These are phyloP conservation scores for Oncorhynchus masou DNA, from an alignment of 2,113 vertebrate species.

Conservation along the genomic window DNA sequence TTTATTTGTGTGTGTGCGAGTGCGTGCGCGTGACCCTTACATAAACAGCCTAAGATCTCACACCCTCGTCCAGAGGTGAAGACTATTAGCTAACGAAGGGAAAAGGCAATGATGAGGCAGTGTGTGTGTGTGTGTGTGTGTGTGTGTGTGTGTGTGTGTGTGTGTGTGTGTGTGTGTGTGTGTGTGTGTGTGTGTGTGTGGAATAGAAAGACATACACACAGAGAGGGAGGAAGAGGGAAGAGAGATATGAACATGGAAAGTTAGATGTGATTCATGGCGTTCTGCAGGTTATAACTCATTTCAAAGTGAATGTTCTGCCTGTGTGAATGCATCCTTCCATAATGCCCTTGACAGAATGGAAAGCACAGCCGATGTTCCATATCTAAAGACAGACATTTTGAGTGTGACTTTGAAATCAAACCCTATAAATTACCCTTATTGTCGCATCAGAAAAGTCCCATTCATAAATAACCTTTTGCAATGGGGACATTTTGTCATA, in stretches of 20 bases:
- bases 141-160: slow-evolving; percentile 10
- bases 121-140: slow-evolving; percentile 2
- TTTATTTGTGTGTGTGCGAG: not conserved
- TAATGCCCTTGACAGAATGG: slow-evolving; percentile 70
- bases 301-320: slow-evolving; percentile 65
- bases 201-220: slow-evolving; percentile 2
- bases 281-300: slow-evolving; percentile 66
- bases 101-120: not conserved
- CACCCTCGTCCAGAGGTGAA: slow-evolving; percentile 39
- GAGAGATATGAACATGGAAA: slow-evolving; percentile 15
- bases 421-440: slow-evolving; percentile 61
- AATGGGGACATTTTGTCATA: slow-evolving; percentile 38
- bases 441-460: slow-evolving; percentile 42
- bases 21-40: slow-evolving; percentile 32
- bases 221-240: slow-evolving; percentile 4
- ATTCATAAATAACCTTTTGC: slow-evolving; percentile 27
- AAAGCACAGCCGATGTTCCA: slow-evolving; percentile 63
- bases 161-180: slow-evolving; percentile 16
- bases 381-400: slow-evolving; percentile 65
- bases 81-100: slow-evolving; percentile 21
- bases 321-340: slow-evolving; percentile 58
- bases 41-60: slow-evolving; percentile 47
- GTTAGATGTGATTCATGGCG: slow-evolving; percentile 62
- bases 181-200: not conserved
- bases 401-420: slow-evolving; percentile 50